Evolutionary conservation across 2,113 vertebrate genomes (phyloP).

Genomic region (Caretta caretta): DNA sequence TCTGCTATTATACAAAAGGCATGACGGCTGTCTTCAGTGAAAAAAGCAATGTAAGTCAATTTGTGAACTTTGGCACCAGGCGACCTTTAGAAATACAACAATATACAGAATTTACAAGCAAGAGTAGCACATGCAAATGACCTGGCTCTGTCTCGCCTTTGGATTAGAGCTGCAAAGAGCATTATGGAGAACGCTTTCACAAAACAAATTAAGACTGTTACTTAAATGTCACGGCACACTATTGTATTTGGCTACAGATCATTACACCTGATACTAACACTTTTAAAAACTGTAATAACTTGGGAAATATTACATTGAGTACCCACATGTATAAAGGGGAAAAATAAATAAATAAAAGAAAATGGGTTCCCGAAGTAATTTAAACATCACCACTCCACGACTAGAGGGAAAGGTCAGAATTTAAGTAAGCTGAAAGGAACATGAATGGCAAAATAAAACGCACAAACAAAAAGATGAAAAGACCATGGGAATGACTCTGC

Average conservation of each 20-base stretch:
- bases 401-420: constrained; percentile 84
- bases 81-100: constrained; percentile 95
- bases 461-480: constrained; percentile 72
- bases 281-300: constrained; percentile 97
- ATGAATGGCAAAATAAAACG: constrained; percentile 79
- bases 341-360: constrained; percentile 59
- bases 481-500: constrained; percentile 69
- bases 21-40: constrained; percentile 81
- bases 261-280: constrained; percentile 98
- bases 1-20: constrained; percentile 86
- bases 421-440: constrained; percentile 85
- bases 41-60: constrained; percentile 90
- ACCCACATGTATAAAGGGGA: constrained; percentile 82
- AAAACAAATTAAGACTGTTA: constrained; percentile 98
- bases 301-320: constrained; percentile 91
- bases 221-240: constrained; percentile 99
- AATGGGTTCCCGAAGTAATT: constrained; percentile 83
- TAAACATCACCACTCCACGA: constrained; percentile 80
- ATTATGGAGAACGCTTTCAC: constrained; percentile 81
- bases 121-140: constrained; percentile 86
- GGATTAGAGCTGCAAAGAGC: constrained; percentile 79
- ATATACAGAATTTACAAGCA: constrained; percentile 88
- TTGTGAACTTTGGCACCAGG: constrained; percentile 96
- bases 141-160: constrained; percentile 77
- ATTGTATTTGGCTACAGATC: constrained; percentile 99